Percentiles rank a stretch among this genome's conserved stretches.
These are phyloP conservation scores for Pyrochroa serraticornis DNA, from an alignment of 2,888 invertebrate genomes.

Conservation along the genomic window DNA sequence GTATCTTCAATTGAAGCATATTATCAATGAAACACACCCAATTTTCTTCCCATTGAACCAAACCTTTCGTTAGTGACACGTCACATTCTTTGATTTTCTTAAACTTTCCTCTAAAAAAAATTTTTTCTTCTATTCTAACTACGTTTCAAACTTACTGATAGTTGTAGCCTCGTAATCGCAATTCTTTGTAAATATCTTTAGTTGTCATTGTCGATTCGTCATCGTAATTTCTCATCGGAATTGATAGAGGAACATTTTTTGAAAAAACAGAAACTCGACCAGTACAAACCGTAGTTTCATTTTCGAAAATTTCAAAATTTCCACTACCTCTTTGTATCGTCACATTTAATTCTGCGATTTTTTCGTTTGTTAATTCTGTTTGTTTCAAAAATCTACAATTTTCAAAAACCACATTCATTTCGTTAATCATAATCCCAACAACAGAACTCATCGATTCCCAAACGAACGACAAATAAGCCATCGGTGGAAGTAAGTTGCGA, in stretches of 20 bases:
- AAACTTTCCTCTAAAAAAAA: conserved; percentile 40
- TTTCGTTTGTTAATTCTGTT: conserved; percentile 58
- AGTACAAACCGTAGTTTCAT: conserved; percentile 31
- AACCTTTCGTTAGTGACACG: conserved; percentile 15
- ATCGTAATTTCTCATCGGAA: neutral
- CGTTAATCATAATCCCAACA: conserved; percentile 49
- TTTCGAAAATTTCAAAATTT: conserved; percentile 45
- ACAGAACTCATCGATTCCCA: conserved; percentile 63
- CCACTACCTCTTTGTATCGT: conserved; percentile 45
- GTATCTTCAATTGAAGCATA: too few relatives aligned
- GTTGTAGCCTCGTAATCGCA: conserved; percentile 72
- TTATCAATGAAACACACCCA: too few relatives aligned
- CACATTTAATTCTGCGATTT: conserved; percentile 38
- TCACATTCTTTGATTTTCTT: conserved; percentile 40
- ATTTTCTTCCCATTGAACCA: too few relatives aligned
- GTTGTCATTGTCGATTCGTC: conserved; percentile 59
- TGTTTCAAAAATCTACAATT: conserved; percentile 64
- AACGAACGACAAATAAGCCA: conserved; percentile 60
- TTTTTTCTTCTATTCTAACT: too few relatives aligned
- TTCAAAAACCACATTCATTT: conserved; percentile 64
- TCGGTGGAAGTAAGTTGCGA: conserved; percentile 64
- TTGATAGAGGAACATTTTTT: conserved; percentile 53
- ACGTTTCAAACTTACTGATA: conserved; percentile 41
- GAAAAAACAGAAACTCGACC: conserved; percentile 39
- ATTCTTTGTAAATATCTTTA: conserved; percentile 71